Evolutionary conservation across 2,113 vertebrate genomes (phyloP).

Genomic region (Brachionichthys hirsutus): DNA sequence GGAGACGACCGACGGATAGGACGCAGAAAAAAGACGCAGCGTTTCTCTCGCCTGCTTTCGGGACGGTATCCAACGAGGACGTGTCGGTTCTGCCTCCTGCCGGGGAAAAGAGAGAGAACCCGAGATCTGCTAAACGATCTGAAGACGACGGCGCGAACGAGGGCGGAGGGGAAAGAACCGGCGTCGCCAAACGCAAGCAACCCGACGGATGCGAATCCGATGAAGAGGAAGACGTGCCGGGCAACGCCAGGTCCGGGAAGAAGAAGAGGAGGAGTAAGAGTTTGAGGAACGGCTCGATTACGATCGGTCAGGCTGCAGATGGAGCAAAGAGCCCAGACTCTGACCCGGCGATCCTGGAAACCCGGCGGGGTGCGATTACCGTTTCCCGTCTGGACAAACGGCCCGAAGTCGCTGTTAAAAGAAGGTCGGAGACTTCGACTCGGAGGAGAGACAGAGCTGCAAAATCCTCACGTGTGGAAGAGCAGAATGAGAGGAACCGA

Average conservation of each 20-base stretch:
- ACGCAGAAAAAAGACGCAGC: neutral
- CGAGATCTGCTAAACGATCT: conserved; percentile 21
- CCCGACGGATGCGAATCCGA: conserved; percentile 5
- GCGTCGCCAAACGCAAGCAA: conserved; percentile 37
- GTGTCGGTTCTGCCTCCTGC: conserved; percentile 35
- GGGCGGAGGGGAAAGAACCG: conserved; percentile 7
- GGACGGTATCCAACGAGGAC: conserved; percentile 49
- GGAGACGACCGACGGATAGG: conserved; percentile 23
- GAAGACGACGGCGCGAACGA: neutral
- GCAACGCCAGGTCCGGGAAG: neutral
- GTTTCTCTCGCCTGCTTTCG: conserved; percentile 55
- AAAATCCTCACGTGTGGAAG: neutral
- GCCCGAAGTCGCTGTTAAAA: conserved; percentile 51
- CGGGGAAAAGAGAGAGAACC: neutral
- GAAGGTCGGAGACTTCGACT: conserved; percentile 15
- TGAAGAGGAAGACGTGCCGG: conserved; percentile 14
- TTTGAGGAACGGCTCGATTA: neutral
- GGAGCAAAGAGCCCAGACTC: neutral
- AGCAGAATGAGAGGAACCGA: neutral
- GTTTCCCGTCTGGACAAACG: conserved; percentile 31
- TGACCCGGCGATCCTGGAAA: neutral
- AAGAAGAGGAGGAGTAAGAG: neutral
- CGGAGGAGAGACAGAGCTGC: neutral
- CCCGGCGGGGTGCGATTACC: conserved; percentile 17
- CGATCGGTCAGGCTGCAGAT: neutral